Conservation (phyloP, 2,888 invertebrate genomes). For the Campoplex capitator region DNA sequence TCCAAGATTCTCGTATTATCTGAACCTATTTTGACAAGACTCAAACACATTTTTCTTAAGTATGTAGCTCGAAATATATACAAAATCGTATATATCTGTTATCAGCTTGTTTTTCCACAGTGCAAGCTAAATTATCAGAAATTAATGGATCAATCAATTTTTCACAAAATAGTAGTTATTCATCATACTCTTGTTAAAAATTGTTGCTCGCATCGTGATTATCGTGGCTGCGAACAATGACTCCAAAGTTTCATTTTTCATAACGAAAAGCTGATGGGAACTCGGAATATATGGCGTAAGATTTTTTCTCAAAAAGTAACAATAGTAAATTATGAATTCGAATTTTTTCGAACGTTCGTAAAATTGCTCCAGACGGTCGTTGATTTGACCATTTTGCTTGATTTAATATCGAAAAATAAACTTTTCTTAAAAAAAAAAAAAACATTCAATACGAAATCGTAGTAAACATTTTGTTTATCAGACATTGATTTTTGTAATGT, state of each 20-base stretch:
- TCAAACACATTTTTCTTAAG: constrained; percentile 17
- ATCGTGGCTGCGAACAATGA: not conserved
- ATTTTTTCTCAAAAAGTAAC: not conserved
- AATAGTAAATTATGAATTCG: not conserved
- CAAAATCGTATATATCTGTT: constrained; percentile 37
- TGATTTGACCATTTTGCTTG: not conserved
- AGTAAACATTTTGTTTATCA: not conserved
- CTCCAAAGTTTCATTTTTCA: not conserved
- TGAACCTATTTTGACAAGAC: constrained; percentile 38
- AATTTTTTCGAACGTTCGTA: not conserved
- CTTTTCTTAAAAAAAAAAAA: too few species aligned
- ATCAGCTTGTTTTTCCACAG: constrained; percentile 1
- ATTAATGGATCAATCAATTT: not conserved
- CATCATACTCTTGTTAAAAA: not conserved
- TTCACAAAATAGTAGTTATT: not conserved
- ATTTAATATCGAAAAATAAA: not conserved
- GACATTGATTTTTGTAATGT: not conserved
- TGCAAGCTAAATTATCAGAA: not conserved
- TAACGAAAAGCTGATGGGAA: not conserved
- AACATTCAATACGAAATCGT: too few species aligned
- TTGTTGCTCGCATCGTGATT: not conserved
- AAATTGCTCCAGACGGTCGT: not conserved
- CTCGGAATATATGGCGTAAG: not conserved
- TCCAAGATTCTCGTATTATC: not conserved
- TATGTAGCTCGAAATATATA: constrained; percentile 47